Conservation (phyloP, 2,113 vertebrate species). For the Apteryx owenii region DNA sequence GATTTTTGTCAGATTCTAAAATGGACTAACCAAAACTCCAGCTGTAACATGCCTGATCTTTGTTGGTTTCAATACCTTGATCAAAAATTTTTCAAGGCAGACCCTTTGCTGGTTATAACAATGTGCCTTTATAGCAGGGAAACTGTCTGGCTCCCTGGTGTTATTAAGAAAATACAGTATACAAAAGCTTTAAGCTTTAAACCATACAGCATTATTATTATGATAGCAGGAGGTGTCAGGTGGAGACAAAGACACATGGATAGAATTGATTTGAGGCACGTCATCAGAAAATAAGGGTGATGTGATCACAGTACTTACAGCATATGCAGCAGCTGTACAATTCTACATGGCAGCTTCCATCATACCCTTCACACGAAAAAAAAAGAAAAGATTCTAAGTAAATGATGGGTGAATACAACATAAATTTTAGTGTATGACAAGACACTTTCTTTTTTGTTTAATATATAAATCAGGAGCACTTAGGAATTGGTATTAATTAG, state of each 20-base stretch:
- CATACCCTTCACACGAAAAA: conserved; percentile 48
- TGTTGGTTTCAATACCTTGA: neutral
- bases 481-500: conserved; percentile 84
- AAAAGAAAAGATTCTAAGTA: conserved; percentile 51
- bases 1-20: neutral
- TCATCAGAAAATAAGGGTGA: conserved; percentile 72
- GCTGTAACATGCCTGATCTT: neutral
- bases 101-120: conserved; percentile 48
- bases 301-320: conserved; percentile 74
- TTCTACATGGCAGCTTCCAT: conserved; percentile 74
- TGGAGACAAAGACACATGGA: conserved; percentile 65
- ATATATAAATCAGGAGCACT: conserved; percentile 79
- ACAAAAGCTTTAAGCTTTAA: conserved; percentile 68
- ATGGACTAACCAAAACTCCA: neutral
- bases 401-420: conserved; percentile 77
- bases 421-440: conserved; percentile 77
- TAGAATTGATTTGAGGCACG: conserved; percentile 61
- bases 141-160: conserved; percentile 4
- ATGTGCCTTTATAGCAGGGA: conserved; percentile 12
- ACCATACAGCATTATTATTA: conserved; percentile 73
- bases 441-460: conserved; percentile 80
- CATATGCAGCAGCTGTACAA: conserved; percentile 56
- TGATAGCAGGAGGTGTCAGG: conserved; percentile 74
- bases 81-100: neutral
- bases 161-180: conserved; percentile 68